Conservation (phyloP, 2,888 invertebrate genomes). For the Hypolimnas misippus region DNA sequence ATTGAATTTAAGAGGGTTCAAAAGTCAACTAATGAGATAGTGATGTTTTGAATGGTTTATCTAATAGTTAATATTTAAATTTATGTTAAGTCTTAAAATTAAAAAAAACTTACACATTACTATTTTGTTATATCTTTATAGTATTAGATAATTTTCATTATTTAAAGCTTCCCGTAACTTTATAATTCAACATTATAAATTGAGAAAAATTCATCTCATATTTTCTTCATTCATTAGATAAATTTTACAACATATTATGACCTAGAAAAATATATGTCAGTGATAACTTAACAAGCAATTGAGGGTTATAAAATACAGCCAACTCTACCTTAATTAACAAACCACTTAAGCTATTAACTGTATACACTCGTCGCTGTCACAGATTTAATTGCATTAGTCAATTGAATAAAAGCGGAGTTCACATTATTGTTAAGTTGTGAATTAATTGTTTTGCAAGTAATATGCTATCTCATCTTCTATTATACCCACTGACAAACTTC, state of each 20-base stretch:
- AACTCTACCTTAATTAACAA: not conserved
- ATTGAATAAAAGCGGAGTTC: not conserved
- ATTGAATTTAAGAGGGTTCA: slow-evolving; percentile 27
- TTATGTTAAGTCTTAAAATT: too few species aligned
- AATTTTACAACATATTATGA: too few species aligned
- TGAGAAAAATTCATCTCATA: too few species aligned
- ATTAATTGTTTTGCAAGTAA: not conserved
- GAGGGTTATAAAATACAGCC: not conserved
- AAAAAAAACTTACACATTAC: too few species aligned
- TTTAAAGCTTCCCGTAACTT: too few species aligned
- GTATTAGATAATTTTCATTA: too few species aligned
- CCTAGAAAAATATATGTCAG: not conserved
- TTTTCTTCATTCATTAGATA: too few species aligned
- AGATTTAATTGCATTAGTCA: not conserved
- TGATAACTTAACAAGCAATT: slow-evolving; percentile 2
- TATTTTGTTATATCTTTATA: too few species aligned
- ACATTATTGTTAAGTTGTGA: not conserved
- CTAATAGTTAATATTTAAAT: not conserved
- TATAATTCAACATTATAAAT: too few species aligned
- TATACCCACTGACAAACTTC: too few species aligned
- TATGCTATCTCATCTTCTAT: too few species aligned
- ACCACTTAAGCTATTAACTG: not conserved
- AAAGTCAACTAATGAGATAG: slow-evolving; percentile 4
- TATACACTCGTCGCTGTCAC: not conserved
- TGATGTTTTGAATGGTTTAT: slow-evolving; percentile 13